Evolutionary conservation across 2,113 vertebrate genomes (phyloP).

Genomic region (Labeo rohita): DNA sequence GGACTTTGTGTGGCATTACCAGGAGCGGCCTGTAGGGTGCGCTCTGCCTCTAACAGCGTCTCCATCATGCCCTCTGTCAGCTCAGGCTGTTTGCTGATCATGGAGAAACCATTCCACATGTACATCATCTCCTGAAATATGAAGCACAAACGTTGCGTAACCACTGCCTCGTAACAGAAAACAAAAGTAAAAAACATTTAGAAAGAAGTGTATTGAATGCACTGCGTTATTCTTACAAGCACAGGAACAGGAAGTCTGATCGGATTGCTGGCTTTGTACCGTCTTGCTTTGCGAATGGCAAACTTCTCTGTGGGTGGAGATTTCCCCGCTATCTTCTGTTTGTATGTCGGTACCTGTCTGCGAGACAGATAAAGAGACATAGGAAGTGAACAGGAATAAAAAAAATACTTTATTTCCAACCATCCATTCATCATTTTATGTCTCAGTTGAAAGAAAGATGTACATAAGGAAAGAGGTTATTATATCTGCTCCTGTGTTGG

Average conservation of each 20-base stretch:
- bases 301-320: conserved; percentile 85
- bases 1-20: conserved; percentile 60
- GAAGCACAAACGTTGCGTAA: not conserved
- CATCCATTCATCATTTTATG: too few species aligned
- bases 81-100: conserved; percentile 75
- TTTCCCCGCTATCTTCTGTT: conserved; percentile 85
- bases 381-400: not conserved
- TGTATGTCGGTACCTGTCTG: conserved; percentile 79
- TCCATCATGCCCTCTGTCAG: conserved; percentile 78
- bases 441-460: too few species aligned
- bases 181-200: not conserved
- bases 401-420: not conserved
- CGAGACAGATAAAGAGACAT: conserved; percentile 2
- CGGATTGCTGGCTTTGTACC: conserved; percentile 72
- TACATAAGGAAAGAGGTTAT: not conserved
- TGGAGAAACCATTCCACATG: conserved; percentile 84
- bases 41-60: conserved; percentile 76
- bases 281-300: conserved; percentile 81
- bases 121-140: conserved; percentile 83
- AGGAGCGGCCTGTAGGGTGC: conserved; percentile 68
- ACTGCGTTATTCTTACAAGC: conserved; percentile 69
- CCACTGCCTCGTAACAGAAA: not conserved
- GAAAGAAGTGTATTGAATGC: not conserved
- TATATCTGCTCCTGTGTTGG: not conserved
- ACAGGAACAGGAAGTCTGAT: conserved; percentile 75